phyloP scores from a whole-genome alignment of 2,797 vertebrate species.

The Acanthiza pusilla region DNA sequence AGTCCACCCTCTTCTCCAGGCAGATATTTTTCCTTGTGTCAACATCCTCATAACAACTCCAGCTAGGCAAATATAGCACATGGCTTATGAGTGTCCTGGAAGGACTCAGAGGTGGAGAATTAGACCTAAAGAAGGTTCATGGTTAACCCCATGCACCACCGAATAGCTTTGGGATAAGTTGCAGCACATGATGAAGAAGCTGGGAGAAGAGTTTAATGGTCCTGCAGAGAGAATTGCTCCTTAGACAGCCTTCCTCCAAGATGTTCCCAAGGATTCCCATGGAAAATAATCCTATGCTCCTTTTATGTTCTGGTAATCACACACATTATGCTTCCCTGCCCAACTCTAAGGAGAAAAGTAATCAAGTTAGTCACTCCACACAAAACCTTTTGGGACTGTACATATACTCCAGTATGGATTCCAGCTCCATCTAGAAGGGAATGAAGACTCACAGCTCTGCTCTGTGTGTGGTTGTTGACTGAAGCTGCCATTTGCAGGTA shows the following conservation, averaged over 20 bases:
- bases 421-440: background rate
- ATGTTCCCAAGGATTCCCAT: conserved; percentile 14
- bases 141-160: background rate
- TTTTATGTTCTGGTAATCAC: conserved; percentile 36
- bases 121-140: background rate
- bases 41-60: background rate
- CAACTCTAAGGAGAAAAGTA: conserved; percentile 18
- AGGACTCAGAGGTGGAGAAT: background rate
- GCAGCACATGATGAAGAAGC: background rate
- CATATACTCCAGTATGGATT: background rate
- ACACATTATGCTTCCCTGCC: background rate
- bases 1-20: background rate
- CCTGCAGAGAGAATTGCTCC: background rate
- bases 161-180: background rate
- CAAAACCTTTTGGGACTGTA: background rate
- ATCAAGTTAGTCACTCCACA: background rate
- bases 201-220: background rate
- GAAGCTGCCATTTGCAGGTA: background rate
- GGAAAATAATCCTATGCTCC: background rate
- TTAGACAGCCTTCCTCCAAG: background rate
- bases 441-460: background rate
- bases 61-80: background rate
- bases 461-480: background rate
- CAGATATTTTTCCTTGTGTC: conserved; percentile 1
- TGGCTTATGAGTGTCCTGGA: background rate